Percentiles rank a stretch among this genome's conserved stretches.
Evolutionary conservation across 2,113 vertebrate species (phyloP).

Genomic region (Axis porcinus): DNA sequence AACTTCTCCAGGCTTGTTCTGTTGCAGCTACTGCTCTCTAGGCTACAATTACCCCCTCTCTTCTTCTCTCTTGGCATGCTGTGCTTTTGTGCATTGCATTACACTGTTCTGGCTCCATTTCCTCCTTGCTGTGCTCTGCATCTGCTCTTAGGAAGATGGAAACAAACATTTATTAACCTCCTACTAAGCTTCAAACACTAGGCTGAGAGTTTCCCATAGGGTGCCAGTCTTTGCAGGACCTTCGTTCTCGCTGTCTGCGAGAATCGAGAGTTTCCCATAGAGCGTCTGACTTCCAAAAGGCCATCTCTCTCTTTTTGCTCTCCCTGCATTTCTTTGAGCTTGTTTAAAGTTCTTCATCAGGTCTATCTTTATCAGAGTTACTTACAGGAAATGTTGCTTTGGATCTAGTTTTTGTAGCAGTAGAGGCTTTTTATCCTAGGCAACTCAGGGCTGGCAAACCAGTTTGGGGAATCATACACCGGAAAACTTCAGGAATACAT

Average conservation of each 20-base stretch:
- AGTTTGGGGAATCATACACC: neutral
- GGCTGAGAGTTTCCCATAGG: neutral
- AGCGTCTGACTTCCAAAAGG: neutral
- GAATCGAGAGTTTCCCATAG: neutral
- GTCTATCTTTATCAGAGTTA: constrained; percentile 11
- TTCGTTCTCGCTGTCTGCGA: neutral
- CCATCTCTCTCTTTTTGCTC: neutral
- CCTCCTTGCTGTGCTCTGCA: constrained; percentile 63
- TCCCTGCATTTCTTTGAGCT: neutral
- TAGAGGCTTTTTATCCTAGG: constrained; percentile 18
- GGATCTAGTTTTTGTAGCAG: neutral
- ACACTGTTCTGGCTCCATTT: constrained; percentile 52
- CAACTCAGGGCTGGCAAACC: neutral
- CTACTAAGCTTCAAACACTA: constrained; percentile 53
- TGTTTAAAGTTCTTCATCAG: neutral
- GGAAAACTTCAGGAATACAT: constrained; percentile 12
- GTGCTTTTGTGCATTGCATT: constrained; percentile 43
- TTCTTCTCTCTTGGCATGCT: constrained; percentile 36
- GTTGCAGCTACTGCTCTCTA: neutral
- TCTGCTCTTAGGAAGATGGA: constrained; percentile 59
- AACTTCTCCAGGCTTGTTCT: neutral
- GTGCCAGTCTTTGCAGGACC: neutral
- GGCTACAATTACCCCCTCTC: constrained; percentile 51
- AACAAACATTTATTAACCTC: constrained; percentile 68
- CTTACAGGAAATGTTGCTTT: constrained; percentile 5